These are phyloP conservation scores for Prolemur simus DNA, from an alignment of 2,113 vertebrate genomes.

Conservation along the genomic window DNA sequence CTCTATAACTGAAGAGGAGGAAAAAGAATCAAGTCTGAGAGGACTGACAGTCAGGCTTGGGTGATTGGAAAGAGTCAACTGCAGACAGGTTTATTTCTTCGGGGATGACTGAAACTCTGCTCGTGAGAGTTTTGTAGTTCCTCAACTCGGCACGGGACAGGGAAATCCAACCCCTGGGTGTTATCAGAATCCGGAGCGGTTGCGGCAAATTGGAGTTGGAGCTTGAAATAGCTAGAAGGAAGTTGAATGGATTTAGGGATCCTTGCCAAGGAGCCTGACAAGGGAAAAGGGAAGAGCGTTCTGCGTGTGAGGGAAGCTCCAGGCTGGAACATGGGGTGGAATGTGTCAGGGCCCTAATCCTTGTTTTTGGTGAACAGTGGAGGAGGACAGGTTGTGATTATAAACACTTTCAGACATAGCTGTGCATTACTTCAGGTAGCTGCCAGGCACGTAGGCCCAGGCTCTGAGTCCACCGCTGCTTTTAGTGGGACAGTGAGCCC, in stretches of 20 bases:
- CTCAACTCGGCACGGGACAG: neutral
- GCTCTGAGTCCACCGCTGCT: neutral
- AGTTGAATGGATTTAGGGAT: neutral
- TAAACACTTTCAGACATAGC: neutral
- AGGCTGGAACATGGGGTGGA: neutral
- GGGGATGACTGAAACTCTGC: neutral
- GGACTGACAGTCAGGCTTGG: neutral
- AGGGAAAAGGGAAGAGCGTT: neutral
- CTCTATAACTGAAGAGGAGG: neutral
- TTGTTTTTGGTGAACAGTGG: too few relatives aligned
- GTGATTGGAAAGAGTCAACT: neutral
- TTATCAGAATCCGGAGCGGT: neutral
- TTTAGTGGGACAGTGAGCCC: neutral
- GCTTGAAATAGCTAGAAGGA: neutral
- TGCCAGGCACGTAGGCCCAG: neutral
- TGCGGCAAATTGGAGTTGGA: neutral
- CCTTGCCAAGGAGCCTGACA: too few relatives aligned
- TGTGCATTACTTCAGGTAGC: neutral
- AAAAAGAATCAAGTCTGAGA: neutral
- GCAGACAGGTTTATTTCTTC: neutral
- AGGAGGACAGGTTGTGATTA: neutral
- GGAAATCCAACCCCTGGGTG: neutral
- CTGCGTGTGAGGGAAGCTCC: neutral
- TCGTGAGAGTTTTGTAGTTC: neutral
- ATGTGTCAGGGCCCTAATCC: rapidly evolving